phyloP scores from a whole-genome alignment of 2,113 vertebrate genomes.

The Catharus fuscescens region DNA sequence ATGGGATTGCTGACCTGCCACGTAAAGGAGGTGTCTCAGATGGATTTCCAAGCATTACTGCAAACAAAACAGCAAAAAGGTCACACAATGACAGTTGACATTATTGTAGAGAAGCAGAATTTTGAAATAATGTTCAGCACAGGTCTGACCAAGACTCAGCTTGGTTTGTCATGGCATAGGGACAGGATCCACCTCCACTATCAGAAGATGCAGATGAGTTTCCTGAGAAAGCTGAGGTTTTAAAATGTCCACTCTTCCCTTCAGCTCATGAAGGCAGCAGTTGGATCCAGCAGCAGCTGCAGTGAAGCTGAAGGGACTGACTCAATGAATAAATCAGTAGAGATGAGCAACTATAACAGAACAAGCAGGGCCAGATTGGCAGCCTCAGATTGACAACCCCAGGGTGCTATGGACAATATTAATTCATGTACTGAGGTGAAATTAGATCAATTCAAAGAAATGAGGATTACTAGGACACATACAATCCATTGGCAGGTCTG shows the following conservation, averaged over 20 bases:
- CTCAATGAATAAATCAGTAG: background rate
- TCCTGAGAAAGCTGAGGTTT: background rate
- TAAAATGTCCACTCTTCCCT: background rate
- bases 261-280: background rate
- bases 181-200: background rate
- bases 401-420: background rate
- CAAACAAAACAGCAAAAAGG: background rate
- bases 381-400: background rate
- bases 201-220: background rate
- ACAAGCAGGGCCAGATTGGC: background rate
- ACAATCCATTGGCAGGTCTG: background rate
- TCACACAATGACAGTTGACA: fast-evolving
- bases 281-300: background rate
- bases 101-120: background rate
- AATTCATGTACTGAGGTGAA: background rate
- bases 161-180: background rate
- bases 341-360: background rate
- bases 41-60: background rate
- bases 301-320: background rate
- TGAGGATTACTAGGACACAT: fast-evolving
- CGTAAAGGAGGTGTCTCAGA: background rate
- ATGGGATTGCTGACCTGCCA: background rate
- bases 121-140: background rate
- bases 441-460: background rate
- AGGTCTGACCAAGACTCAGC: background rate